Evolutionary conservation across 2,888 invertebrate genomes (phyloP).

Genomic region (Drosophila antonietae): DNA sequence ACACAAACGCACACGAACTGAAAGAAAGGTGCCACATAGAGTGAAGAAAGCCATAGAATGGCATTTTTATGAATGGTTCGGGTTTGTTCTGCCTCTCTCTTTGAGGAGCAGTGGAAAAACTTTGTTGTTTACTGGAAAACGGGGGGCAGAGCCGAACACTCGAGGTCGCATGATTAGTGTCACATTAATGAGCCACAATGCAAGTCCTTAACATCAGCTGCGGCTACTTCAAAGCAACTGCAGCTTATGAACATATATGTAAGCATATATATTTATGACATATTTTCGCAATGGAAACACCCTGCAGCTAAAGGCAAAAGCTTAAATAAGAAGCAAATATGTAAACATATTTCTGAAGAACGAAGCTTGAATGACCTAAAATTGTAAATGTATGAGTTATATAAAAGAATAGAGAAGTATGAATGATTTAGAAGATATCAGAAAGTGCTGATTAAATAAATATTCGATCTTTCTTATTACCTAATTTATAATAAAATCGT

Average conservation of each 20-base stretch:
- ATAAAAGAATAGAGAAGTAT: neutral
- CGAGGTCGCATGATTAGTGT: slow-evolving; percentile 76
- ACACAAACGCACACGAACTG: slow-evolving; percentile 5
- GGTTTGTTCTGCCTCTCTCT: slow-evolving; percentile 28
- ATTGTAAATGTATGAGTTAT: neutral
- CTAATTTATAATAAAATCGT: neutral
- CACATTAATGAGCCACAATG: slow-evolving; percentile 49
- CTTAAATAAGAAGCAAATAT: neutral
- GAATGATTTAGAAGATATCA: neutral
- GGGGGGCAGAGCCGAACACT: slow-evolving; percentile 61
- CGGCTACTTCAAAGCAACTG: slow-evolving; percentile 43
- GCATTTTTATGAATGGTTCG: slow-evolving; percentile 75
- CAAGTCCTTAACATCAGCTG: slow-evolving; percentile 42
- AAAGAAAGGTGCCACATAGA: slow-evolving; percentile 71
- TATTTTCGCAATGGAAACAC: slow-evolving; percentile 38
- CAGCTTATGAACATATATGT: slow-evolving; percentile 9
- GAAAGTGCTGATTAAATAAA: neutral
- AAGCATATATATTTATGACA: slow-evolving; percentile 35
- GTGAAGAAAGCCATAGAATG: slow-evolving; percentile 72
- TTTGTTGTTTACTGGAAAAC: slow-evolving; percentile 35
- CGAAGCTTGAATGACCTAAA: slow-evolving; percentile 6
- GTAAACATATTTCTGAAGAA: neutral
- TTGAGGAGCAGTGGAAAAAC: slow-evolving; percentile 42
- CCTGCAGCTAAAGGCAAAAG: slow-evolving; percentile 6
- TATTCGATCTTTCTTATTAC: no score